These are phyloP conservation scores for Chaetura pelagica DNA, from an alignment of 2,113 vertebrate genomes.

Conservation along the genomic window DNA sequence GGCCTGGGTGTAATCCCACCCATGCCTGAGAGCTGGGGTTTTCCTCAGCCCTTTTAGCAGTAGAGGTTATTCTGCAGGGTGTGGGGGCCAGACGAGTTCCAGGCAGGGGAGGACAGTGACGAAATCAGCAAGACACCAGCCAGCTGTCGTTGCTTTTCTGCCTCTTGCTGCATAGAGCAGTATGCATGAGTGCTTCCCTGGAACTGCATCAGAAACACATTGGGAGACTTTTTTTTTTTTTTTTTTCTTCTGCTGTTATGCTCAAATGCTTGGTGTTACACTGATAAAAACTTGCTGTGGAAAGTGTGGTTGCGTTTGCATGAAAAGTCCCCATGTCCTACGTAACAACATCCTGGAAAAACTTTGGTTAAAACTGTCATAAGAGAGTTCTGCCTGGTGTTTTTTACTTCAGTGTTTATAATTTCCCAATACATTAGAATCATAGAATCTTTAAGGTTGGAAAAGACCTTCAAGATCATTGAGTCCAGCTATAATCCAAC, in stretches of 20 bases:
- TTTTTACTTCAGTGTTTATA: background rate
- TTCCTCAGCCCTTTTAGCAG: background rate
- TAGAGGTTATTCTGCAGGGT: background rate
- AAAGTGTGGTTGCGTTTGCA: background rate
- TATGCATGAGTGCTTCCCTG: background rate
- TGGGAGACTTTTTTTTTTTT: background rate
- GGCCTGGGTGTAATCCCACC: background rate
- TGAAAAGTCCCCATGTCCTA: background rate
- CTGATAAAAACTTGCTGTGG: background rate
- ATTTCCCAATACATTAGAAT: background rate
- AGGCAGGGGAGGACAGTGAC: conserved; percentile 51
- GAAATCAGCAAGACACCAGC: conserved; percentile 52
- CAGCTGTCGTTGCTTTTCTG: conserved; percentile 73
- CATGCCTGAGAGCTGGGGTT: background rate
- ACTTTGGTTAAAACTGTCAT: background rate
- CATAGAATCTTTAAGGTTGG: too few relatives aligned
- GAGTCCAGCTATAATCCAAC: too few relatives aligned
- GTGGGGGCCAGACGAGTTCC: background rate
- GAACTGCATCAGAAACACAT: background rate
- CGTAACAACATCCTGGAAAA: background rate
- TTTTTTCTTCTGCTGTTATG: background rate
- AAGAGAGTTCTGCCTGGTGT: background rate
- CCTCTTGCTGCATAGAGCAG: background rate
- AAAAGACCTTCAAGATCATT: too few relatives aligned
- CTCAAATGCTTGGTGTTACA: background rate